Evolutionary conservation across 2,797 vertebrate species (phyloP), one percentile per base, ranked within the genome.

Genomic region (Hafferia zeledoni): DNA sequence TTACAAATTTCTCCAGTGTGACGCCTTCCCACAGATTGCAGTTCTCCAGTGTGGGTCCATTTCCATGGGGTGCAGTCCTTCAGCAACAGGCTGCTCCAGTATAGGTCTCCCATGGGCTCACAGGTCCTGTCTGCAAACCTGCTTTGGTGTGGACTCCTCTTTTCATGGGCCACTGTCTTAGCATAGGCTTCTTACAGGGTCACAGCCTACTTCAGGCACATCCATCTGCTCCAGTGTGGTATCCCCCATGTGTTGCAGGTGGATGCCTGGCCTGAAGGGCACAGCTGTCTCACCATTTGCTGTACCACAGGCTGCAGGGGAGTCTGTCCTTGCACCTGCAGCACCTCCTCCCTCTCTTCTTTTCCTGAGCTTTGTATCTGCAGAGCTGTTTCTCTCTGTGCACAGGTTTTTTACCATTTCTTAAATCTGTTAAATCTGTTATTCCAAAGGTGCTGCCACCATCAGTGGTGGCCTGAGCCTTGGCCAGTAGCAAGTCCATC

Each of bases 181-280:
- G 41, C 10, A 4, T 0, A 0, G 10, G 39, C 8, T 86, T 33
- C 50, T 43, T 25, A 7, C 1, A 7, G 17, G 23, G 0, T 49
- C 33, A 53, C 23, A 70, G 13, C 22, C 17, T 59, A 30, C 24
- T 59, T 67, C 8, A 2, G 27, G n/a, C 20, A 53, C 20, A 53
- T 41, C 20, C 19, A 1, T 10, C n/a, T 80, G 17, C 14, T 74
- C 31, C 5, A 4, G 2, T 25, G 14, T 67, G 35, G 18, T 14
- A 2, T 56, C 5, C 63, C 68, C 20, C 24, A 19, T 5, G 33
- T 10, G 10, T 30, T 67, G 60, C 33, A 46, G 53, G 20, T 43
- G 55, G 31, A 56, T 56, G 22, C 49, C 63, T 4, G 41, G 2
- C 22, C 41, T 76, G 23, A 44, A 41, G 20, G 31, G 8, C 33